These are phyloP conservation scores for Hermaeophaga mercurialis DNA, from an alignment of 2,888 invertebrate species.

Conservation along the genomic window DNA sequence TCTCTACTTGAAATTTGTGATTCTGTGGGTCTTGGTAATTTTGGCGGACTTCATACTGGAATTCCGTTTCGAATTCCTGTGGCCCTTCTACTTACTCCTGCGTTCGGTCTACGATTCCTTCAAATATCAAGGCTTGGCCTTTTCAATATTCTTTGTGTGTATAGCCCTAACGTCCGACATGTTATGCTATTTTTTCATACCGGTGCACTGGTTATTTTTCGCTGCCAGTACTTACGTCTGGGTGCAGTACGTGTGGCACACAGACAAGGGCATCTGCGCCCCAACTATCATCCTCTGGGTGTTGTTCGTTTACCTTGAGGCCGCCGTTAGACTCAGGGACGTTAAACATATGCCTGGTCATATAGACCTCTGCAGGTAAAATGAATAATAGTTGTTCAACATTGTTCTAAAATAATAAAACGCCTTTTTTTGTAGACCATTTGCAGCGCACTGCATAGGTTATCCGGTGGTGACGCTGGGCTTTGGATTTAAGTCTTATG, in stretches of 20 bases:
- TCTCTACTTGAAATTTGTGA: constrained; percentile 92
- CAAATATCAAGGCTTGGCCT: constrained; percentile 97
- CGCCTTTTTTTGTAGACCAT: constrained; percentile 64
- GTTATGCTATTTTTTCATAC: constrained; percentile 98
- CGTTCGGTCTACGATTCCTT: constrained; percentile 96
- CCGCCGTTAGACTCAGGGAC: constrained; percentile 83
- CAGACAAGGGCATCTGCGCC: constrained; percentile 89
- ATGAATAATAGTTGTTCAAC: no score
- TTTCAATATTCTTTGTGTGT: constrained; percentile 97
- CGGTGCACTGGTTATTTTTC: constrained; percentile 96
- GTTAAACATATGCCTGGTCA: constrained; percentile 83
- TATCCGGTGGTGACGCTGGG: constrained; percentile 72
- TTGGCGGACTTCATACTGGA: constrained; percentile 96
- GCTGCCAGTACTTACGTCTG: constrained; percentile 98
- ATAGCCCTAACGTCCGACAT: constrained; percentile 97
- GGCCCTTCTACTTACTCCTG: constrained; percentile 97
- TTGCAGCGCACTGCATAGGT: constrained; percentile 86
- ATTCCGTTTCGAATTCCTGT: constrained; percentile 98
- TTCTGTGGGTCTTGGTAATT: constrained; percentile 93
- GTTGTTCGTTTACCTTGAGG: constrained; percentile 93
- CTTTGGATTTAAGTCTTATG: constrained; percentile 92
- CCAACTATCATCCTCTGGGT: constrained; percentile 94
- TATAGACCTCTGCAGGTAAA: constrained; percentile 81
- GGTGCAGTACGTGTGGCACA: constrained; percentile 98
- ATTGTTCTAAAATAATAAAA: no score